Percentiles rank a stretch among this genome's conserved stretches.
These are phyloP conservation scores for Lasioglossum leucozonium DNA, from an alignment of 2,888 invertebrate species.

Conservation along the genomic window DNA sequence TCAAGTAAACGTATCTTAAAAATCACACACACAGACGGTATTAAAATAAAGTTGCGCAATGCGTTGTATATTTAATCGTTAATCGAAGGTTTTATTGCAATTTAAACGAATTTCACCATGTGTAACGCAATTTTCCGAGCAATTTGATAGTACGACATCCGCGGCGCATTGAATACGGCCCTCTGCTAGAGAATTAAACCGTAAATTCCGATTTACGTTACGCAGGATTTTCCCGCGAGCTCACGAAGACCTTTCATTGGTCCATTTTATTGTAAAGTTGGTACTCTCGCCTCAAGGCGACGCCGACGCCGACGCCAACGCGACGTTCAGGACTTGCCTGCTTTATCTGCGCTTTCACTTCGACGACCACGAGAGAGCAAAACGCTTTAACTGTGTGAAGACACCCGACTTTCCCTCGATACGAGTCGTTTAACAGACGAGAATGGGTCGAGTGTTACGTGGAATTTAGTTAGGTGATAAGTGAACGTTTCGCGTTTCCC, in stretches of 20 bases:
- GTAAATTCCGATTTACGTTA: conserved; percentile 26
- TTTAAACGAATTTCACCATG: background rate
- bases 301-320: no score
- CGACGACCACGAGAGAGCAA: conserved; percentile 44
- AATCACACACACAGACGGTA: background rate
- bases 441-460: conserved; percentile 19
- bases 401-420: conserved; percentile 64
- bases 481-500: conserved; percentile 12
- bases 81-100: background rate
- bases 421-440: conserved; percentile 63
- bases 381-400: conserved; percentile 59
- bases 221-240: conserved; percentile 25
- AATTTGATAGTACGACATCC: background rate
- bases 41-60: background rate
- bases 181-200: conserved; percentile 26
- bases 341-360: conserved; percentile 67
- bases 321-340: conserved; percentile 48
- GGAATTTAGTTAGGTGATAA: conserved; percentile 21
- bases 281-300: conserved; percentile 19
- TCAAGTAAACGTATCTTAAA: background rate
- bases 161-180: conserved; percentile 7
- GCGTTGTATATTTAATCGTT: background rate
- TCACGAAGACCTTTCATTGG: background rate
- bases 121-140: background rate
- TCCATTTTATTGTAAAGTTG: conserved; percentile 41